Base-by-base conservation (phyloP, 2,888 invertebrate genomes). In the Steinernema carpocapsae region DNA sequence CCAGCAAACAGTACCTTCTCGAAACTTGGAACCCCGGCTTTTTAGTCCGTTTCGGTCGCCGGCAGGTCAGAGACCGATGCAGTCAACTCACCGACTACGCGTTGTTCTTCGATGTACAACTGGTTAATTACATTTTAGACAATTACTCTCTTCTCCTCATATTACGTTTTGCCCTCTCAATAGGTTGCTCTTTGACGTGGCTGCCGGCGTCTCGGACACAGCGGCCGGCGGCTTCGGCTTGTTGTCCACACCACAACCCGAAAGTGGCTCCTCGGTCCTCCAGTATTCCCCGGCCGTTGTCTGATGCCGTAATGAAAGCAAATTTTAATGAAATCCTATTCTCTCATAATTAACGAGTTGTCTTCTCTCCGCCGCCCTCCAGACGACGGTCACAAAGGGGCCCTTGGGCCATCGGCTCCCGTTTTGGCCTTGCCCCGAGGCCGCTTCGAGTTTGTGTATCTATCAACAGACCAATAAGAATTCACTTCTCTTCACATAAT, bases 131-230 rank as follows among this genome's bases (percentile, higher is more conserved):
- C 56, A 56, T 56, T 56, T 56, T 56, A 56, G 56, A 10, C 56
- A 56, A 56, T 56, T 56, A 56, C 56, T 56, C 56, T n/a, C n/a
- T n/a, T n/a, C n/a, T 6, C 26, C 19, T 22, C 56, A 26, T 56
- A 56, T 56, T 56, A 56, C 56, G 56, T 56, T 26, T 26, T 56
- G 56, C 26, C 56, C 56, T 56, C 14, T 24, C 12, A 26, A 56
- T 26, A 56, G 26, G 26, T 56, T 56, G 56, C 56, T 56, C 56
- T 56, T 56, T 56, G 56, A 56, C 56, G 56, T 56, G 56, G n/a
- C n/a, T n/a, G n/a, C 56, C 56, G 22, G 22, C 26, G 56, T 43
- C 43, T n/a, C n/a, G n/a, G n/a, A n/a, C n/a, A n/a, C n/a, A n/a
- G n/a, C n/a, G n/a, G n/a, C n/a, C n/a, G n/a, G n/a, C n/a, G n/a